Conservation (phyloP, 2,888 invertebrate species). For the Rotaria macrura region DNA sequence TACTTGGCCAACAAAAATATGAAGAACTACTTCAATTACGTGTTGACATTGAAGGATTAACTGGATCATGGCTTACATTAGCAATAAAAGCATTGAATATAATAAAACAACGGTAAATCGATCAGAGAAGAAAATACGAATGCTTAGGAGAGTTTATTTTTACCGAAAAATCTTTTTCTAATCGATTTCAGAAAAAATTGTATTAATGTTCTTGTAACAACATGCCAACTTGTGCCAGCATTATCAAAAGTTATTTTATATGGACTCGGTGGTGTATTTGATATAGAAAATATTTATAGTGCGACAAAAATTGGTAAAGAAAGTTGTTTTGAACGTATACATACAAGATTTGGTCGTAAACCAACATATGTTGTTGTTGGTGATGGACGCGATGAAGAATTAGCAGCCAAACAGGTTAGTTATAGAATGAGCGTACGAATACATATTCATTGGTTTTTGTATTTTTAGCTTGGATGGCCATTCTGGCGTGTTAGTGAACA, state of each 20-base stretch:
- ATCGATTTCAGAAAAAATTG: conserved; percentile 60
- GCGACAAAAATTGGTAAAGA: conserved; percentile 88
- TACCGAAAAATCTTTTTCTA: too few relatives aligned
- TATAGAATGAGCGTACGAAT: background rate
- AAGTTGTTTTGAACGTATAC: conserved; percentile 87
- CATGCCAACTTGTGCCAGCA: conserved; percentile 84
- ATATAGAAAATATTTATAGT: conserved; percentile 93
- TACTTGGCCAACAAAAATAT: conserved; percentile 53
- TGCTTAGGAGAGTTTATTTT: too few relatives aligned
- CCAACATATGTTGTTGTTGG: conserved; percentile 96
- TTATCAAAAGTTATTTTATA: conserved; percentile 84
- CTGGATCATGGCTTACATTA: conserved; percentile 88
- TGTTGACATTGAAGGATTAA: conserved; percentile 77
- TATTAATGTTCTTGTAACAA: conserved; percentile 87
- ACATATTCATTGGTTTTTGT: background rate
- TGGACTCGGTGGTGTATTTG: conserved; percentile 82
- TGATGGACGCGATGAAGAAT: conserved; percentile 86
- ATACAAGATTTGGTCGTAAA: conserved; percentile 83
- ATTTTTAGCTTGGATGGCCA: conserved; percentile 70
- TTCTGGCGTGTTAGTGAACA: conserved; percentile 91
- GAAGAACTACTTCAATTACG: conserved; percentile 85
- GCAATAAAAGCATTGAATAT: conserved; percentile 74
- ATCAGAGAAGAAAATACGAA: background rate
- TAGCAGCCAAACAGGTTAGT: conserved; percentile 73
- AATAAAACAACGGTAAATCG: conserved; percentile 20